phyloP scores from a whole-genome alignment of 2,797 vertebrate genomes.

The Chlorospingus semifuscus region DNA sequence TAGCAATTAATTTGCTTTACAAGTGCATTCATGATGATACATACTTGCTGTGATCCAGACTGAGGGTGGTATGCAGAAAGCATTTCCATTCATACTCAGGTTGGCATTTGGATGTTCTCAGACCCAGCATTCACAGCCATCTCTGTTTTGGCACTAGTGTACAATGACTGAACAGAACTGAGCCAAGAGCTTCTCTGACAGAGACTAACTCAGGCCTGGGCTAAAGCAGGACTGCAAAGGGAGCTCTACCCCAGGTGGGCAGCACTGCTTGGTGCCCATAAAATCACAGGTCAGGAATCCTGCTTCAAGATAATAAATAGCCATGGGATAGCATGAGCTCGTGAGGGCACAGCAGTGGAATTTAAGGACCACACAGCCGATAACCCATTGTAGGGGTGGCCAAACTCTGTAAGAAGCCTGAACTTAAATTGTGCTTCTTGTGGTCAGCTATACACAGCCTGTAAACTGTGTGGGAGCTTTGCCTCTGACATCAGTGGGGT shows the following conservation, averaged over 20 bases:
- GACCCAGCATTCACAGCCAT: neutral
- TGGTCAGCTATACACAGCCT: neutral
- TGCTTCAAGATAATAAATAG: neutral
- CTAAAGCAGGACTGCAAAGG: neutral
- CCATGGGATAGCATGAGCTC: neutral
- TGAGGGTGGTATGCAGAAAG: neutral
- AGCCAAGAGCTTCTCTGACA: neutral
- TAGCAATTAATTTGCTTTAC: slow-evolving; percentile 14
- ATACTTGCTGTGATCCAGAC: neutral
- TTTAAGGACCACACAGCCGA: neutral
- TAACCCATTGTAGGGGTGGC: neutral
- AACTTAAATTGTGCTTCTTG: neutral
- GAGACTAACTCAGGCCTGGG: neutral
- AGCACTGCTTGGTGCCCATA: neutral
- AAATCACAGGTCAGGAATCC: neutral
- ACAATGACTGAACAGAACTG: neutral
- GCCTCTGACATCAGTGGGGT: neutral
- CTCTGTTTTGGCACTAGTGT: neutral
- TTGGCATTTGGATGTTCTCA: slow-evolving; percentile 4
- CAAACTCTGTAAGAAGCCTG: neutral
- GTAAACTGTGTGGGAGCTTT: neutral
- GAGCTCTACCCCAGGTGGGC: neutral
- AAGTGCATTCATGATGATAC: neutral
- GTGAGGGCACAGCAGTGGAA: neutral
- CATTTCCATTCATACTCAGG: neutral